A percentile compares a stretch with the other conserved stretches of the same genome.
Conservation (phyloP, 2,888 invertebrate genomes). For the Rhyacophila evoluta region DNA sequence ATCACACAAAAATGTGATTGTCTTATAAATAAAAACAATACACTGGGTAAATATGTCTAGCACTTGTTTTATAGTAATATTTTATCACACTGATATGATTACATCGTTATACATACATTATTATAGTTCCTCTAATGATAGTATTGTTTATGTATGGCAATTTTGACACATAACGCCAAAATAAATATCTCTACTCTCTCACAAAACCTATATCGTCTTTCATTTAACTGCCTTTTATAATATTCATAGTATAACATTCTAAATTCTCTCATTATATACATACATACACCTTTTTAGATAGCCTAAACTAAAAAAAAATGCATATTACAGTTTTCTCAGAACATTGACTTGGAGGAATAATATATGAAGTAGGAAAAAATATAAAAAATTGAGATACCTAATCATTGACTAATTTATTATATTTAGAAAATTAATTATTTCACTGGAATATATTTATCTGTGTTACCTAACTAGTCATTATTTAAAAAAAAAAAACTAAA, state of each 20-base stretch:
- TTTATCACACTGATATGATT: slow-evolving; percentile 21
- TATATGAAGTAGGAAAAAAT: background rate
- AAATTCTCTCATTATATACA: background rate
- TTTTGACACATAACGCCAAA: background rate
- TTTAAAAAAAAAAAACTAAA: too few relatives aligned
- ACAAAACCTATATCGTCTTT: background rate
- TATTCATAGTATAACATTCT: background rate
- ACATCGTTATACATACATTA: background rate
- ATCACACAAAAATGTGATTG: slow-evolving; percentile 3
- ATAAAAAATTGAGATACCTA: background rate
- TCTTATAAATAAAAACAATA: slow-evolving; percentile 2
- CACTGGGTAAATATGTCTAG: background rate
- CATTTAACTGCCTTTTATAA: background rate
- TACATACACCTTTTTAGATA: background rate
- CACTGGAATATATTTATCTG: too few relatives aligned
- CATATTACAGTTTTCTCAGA: background rate
- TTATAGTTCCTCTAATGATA: background rate
- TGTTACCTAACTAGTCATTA: too few relatives aligned
- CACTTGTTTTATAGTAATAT: background rate
- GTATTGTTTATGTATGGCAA: slow-evolving; percentile 1
- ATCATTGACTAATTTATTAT: too few relatives aligned
- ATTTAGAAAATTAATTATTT: too few relatives aligned
- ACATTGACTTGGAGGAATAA: background rate
- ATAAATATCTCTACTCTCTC: background rate
- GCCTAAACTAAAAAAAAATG: background rate